These are phyloP conservation scores for Chelon auratus DNA, from an alignment of 2,797 vertebrate species.

Conservation along the genomic window DNA sequence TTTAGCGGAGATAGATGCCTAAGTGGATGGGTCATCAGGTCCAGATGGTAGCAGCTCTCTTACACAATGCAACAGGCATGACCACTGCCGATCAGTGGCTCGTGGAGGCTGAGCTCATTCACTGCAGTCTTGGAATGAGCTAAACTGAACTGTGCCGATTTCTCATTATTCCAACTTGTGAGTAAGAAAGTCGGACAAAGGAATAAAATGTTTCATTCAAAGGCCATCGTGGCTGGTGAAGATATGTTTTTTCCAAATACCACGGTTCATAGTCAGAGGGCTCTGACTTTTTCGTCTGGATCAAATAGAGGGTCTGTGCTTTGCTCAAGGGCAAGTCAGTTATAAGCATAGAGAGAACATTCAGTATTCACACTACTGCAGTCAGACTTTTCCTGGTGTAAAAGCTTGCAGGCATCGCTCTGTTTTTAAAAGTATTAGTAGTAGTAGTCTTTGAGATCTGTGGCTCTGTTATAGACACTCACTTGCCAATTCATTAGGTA, in stretches of 20 bases:
- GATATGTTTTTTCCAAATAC: conserved; percentile 10
- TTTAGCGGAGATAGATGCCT: conserved; percentile 62
- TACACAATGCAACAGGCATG: conserved; percentile 55
- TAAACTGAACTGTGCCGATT: conserved; percentile 29
- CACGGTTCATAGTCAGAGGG: neutral
- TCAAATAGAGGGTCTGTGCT: neutral
- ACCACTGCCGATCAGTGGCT: conserved; percentile 27
- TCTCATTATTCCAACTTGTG: conserved; percentile 27
- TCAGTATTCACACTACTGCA: neutral
- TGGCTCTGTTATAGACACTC: too few species aligned
- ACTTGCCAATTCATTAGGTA: too few species aligned
- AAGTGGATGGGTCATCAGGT: conserved; percentile 66
- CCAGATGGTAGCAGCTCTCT: conserved; percentile 64
- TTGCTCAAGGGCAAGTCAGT: conserved; percentile 3
- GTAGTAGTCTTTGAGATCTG: too few species aligned
- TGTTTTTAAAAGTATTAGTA: neutral
- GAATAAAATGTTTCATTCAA: conserved; percentile 15
- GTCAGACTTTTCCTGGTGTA: neutral
- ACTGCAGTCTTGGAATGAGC: conserved; percentile 30
- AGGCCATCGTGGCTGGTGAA: conserved; percentile 2
- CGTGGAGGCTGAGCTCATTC: conserved; percentile 28
- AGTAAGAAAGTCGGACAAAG: conserved; percentile 20
- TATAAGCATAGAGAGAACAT: neutral
- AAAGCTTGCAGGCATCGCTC: neutral
- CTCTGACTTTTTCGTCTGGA: conserved; percentile 9